Evolutionary conservation across 2,888 invertebrate genomes (phyloP).

Genomic region (Sinohyriopsis cumingii): DNA sequence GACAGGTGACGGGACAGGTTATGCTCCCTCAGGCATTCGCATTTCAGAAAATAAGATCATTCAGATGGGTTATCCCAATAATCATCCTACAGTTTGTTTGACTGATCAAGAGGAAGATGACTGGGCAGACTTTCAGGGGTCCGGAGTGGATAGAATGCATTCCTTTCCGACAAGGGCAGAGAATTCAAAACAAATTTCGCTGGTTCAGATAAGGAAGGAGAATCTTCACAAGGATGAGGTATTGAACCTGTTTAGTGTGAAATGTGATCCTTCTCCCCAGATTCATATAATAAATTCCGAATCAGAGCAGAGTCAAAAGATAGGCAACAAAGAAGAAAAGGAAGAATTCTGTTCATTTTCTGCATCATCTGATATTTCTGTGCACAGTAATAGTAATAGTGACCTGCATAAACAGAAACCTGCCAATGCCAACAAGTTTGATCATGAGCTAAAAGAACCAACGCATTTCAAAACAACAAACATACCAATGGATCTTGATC

Average conservation of each 20-base stretch:
- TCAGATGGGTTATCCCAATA: too few relatives aligned
- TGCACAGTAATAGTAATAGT: too few relatives aligned
- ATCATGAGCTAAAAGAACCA: too few relatives aligned
- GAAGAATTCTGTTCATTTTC: too few relatives aligned
- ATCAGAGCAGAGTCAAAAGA: not conserved
- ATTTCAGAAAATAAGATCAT: too few relatives aligned
- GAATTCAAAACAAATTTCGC: too few relatives aligned
- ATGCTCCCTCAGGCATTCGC: not conserved
- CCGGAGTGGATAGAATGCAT: not conserved
- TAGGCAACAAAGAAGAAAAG: not conserved
- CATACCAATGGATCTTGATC: too few relatives aligned
- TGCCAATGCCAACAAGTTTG: too few relatives aligned
- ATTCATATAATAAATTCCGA: not conserved
- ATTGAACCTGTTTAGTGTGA: slow-evolving; percentile 56
- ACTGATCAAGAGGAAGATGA: slow-evolving; percentile 27
- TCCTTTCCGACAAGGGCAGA: not conserved
- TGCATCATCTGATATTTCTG: too few relatives aligned
- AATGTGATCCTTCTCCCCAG: slow-evolving; percentile 34
- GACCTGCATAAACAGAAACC: too few relatives aligned
- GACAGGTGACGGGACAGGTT: not conserved
- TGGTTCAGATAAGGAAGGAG: slow-evolving; percentile 53
- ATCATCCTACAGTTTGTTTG: not conserved
- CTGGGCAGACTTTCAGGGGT: slow-evolving; percentile 43
- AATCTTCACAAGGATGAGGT: slow-evolving; percentile 53
- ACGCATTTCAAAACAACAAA: too few relatives aligned